Percentiles rank a stretch among this genome's conserved stretches.
phyloP scores from a whole-genome alignment of 2,888 invertebrate species.

The Athalia rosae region DNA sequence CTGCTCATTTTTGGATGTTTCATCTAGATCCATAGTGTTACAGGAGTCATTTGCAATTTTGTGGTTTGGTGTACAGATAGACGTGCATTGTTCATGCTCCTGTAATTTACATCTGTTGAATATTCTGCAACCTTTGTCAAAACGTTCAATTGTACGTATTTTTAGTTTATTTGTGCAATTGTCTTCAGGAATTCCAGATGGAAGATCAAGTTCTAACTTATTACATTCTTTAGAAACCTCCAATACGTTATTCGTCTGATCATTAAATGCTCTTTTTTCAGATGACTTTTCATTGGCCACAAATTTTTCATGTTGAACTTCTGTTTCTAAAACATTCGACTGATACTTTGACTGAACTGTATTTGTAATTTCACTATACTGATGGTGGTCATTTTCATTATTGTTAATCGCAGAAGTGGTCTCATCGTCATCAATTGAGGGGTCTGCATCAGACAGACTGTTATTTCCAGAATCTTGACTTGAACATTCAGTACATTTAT shows the following conservation, averaged over 20 bases:
- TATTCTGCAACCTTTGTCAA: not conserved
- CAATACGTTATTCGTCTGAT: not conserved
- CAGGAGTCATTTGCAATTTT: not conserved
- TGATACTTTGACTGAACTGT: not conserved
- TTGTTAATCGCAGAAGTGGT: not conserved
- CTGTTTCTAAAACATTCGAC: not conserved
- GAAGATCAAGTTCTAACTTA: not conserved
- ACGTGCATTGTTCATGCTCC: not conserved
- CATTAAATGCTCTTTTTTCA: not conserved
- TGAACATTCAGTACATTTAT: not conserved
- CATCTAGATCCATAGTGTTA: not conserved
- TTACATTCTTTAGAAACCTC: not conserved
- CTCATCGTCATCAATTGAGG: not conserved
- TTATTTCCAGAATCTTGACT: conserved; percentile 24
- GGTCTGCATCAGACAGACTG: conserved; percentile 18
- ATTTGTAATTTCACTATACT: not conserved
- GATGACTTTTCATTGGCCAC: not conserved
- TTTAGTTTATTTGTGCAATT: not conserved
- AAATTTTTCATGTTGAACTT: not conserved
- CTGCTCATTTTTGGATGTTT: not conserved
- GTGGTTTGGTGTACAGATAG: not conserved
- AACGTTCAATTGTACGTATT: conserved; percentile 15
- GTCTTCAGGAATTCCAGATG: not conserved
- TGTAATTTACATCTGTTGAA: conserved; percentile 1
- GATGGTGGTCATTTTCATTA: not conserved